phyloP scores from a whole-genome alignment of 2,113 vertebrate genomes.

The Marmota monax region DNA sequence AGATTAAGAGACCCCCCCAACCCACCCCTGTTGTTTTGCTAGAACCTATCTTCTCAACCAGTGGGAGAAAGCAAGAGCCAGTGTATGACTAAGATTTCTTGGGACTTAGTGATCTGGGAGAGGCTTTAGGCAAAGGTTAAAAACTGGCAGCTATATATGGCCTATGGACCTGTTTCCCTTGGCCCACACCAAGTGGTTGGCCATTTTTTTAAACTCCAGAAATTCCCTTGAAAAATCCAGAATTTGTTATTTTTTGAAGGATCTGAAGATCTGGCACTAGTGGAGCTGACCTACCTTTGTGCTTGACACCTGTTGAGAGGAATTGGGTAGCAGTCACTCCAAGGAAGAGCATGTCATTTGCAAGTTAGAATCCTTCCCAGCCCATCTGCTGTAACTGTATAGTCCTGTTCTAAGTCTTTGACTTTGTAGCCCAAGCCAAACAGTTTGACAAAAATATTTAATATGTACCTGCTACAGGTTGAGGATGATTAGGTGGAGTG shows the following conservation, averaged over 20 bases:
- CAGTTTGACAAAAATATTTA: neutral
- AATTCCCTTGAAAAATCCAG: neutral
- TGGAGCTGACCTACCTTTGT: neutral
- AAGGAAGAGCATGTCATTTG: neutral
- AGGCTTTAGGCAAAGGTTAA: neutral
- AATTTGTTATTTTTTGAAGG: neutral
- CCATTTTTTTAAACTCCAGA: neutral
- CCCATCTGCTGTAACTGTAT: neutral
- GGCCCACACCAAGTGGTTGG: neutral
- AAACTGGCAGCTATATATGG: neutral
- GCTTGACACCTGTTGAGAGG: neutral
- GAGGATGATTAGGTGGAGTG: neutral
- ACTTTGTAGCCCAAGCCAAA: conserved; percentile 15
- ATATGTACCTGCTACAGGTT: neutral
- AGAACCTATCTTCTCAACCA: neutral
- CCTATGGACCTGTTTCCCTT: neutral
- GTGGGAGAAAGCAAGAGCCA: neutral
- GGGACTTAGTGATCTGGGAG: neutral
- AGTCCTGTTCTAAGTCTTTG: neutral
- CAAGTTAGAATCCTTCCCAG: neutral
- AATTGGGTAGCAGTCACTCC: neutral
- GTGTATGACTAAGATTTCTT: neutral
- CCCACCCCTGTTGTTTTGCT: neutral
- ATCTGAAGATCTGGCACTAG: neutral
- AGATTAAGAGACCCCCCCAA: neutral